These are phyloP conservation scores for Apodemus sylvaticus DNA, from an alignment of 2,113 vertebrate species.

Conservation along the genomic window DNA sequence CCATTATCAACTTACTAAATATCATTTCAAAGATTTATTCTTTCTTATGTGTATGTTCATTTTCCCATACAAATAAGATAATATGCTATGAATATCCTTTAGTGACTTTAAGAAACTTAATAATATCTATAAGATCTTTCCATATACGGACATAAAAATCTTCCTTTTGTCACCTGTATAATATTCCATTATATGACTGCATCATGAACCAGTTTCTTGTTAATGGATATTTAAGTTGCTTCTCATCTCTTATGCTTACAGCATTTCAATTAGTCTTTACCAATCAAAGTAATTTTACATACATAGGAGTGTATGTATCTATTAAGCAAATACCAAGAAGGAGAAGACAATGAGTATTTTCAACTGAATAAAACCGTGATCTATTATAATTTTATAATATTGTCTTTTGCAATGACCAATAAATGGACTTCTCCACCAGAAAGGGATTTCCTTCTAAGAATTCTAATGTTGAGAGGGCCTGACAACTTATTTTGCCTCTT, in stretches of 20 bases:
- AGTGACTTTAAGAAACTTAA: neutral
- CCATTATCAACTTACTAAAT: neutral
- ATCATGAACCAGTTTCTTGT: neutral
- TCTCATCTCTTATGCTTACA: neutral
- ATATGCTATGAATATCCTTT: neutral
- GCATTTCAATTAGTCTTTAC: neutral
- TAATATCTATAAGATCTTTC: neutral
- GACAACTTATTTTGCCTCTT: neutral
- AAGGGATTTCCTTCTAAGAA: neutral
- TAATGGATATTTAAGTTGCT: neutral
- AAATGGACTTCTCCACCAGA: neutral
- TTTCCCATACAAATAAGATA: neutral
- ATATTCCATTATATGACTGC: neutral
- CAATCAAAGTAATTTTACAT: neutral
- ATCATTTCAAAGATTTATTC: neutral
- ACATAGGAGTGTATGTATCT: neutral
- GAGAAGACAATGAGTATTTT: neutral
- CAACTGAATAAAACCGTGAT: neutral
- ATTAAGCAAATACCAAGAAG: neutral
- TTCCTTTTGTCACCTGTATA: neutral
- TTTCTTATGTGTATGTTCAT: neutral
- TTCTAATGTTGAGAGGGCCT: neutral
- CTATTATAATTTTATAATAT: neutral
- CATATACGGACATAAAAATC: neutral
- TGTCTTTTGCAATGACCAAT: neutral